Evolutionary conservation across 2,797 vertebrate species (phyloP).

Genomic region (Crypturellus tataupa): DNA sequence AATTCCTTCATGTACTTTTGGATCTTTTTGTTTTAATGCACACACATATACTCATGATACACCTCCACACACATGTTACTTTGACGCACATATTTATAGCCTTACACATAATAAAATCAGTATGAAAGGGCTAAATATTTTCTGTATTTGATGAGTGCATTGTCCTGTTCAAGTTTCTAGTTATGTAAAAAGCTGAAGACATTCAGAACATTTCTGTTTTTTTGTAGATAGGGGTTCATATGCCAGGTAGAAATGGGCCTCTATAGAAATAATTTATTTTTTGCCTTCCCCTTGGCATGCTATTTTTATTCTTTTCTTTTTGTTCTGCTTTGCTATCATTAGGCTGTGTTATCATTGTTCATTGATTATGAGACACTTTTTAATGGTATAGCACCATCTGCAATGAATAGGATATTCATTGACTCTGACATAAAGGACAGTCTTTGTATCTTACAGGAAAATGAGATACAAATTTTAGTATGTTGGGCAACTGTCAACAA

Average conservation of each 20-base stretch:
- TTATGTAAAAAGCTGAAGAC: neutral
- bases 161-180: neutral
- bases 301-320: neutral
- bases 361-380: neutral
- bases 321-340: neutral
- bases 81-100: neutral
- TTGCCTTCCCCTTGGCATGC: neutral
- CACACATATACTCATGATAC: fast-evolving
- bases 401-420: neutral
- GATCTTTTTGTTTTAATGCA: neutral
- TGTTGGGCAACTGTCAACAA: constrained; percentile 12
- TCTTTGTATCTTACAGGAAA: constrained; percentile 32
- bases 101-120: neutral
- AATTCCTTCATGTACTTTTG: neutral
- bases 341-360: neutral
- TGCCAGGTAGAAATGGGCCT: neutral
- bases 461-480: constrained; percentile 27
- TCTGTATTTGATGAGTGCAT: neutral
- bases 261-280: constrained; percentile 16
- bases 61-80: neutral
- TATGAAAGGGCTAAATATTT: neutral
- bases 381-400: neutral
- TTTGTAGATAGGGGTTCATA: neutral
- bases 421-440: neutral
- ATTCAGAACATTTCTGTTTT: neutral